phyloP scores from a whole-genome alignment of 1,140 invertebrate genomes.

The Drosophila miranda region DNA sequence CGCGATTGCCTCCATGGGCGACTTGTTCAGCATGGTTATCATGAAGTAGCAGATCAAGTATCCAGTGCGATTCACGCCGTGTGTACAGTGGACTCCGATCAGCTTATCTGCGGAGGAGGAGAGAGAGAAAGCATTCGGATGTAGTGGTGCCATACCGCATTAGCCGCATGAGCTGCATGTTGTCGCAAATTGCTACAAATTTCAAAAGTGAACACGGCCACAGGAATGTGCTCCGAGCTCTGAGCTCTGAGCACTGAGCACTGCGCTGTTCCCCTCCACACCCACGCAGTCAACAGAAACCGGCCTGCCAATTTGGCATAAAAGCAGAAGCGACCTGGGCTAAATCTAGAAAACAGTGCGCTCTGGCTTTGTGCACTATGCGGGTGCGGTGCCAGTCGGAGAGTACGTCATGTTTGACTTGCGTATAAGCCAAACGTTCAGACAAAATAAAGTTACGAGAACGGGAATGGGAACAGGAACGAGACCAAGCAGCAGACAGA shows the following conservation, averaged over 20 bases:
- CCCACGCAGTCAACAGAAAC: constrained; percentile 50
- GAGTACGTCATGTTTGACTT: constrained; percentile 65
- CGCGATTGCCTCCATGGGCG: constrained; percentile 85
- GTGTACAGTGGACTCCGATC: constrained; percentile 96
- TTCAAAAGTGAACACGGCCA: constrained; percentile 66
- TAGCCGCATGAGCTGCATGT: constrained; percentile 21
- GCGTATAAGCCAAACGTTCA: constrained; percentile 61
- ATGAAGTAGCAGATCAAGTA: constrained; percentile 92
- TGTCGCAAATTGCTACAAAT: constrained; percentile 73
- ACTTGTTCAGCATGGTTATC: constrained; percentile 86
- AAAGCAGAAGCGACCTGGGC: constrained; percentile 76
- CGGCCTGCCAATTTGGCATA: constrained; percentile 62
- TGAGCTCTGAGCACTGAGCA: constrained; percentile 21
- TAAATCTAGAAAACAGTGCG: constrained; percentile 67
- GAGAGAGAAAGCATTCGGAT: not conserved
- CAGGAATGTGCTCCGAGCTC: constrained; percentile 60
- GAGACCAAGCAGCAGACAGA: no score
- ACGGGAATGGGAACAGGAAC: not conserved
- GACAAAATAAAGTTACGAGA: constrained; percentile 40
- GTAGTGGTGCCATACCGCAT: constrained; percentile 11
- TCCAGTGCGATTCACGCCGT: constrained; percentile 95
- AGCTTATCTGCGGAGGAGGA: constrained; percentile 86
- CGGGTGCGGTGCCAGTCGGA: constrained; percentile 51
- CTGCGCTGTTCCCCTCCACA: constrained; percentile 40
- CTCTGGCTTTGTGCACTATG: constrained; percentile 59